These are phyloP conservation scores for Candidula unifasciata DNA, from an alignment of 2,888 invertebrate genomes.

Conservation along the genomic window DNA sequence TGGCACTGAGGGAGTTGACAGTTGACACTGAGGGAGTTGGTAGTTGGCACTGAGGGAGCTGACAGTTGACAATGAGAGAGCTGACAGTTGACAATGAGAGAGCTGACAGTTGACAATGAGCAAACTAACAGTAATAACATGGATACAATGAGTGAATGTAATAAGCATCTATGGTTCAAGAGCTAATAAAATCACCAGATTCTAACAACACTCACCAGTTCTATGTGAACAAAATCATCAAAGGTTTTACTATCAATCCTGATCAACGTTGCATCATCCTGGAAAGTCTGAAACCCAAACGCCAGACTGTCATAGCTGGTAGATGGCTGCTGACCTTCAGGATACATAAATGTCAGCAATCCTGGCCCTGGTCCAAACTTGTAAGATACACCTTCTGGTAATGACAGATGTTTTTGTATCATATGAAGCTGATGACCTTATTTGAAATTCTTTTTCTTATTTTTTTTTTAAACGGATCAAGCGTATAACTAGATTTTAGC, in stretches of 20 bases:
- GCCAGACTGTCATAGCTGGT: conserved; percentile 93
- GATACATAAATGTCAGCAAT: conserved; percentile 91
- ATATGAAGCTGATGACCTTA: too few relatives aligned
- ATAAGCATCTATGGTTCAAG: too few relatives aligned
- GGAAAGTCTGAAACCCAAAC: conserved; percentile 92
- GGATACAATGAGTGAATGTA: neutral
- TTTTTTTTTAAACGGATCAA: too few relatives aligned
- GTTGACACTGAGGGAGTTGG: too few relatives aligned
- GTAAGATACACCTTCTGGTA: conserved; percentile 93
- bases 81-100: too few relatives aligned
- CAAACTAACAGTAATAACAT: too few relatives aligned
- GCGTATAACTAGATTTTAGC: too few relatives aligned
- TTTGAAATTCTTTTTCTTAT: too few relatives aligned
- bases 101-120: too few relatives aligned
- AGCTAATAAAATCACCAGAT: neutral
- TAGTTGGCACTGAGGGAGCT: too few relatives aligned
- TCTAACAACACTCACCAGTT: conserved; percentile 86
- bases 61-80: too few relatives aligned
- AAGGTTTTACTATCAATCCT: conserved; percentile 92
- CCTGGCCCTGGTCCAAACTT: conserved; percentile 92
- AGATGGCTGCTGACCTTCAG: conserved; percentile 89
- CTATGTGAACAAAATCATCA: conserved; percentile 96
- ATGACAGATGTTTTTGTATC: neutral
- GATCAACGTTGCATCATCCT: conserved; percentile 87
- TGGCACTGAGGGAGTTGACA: too few relatives aligned